Conservation (phyloP, 2,888 invertebrate species). For the Bellardia pandia region DNA sequence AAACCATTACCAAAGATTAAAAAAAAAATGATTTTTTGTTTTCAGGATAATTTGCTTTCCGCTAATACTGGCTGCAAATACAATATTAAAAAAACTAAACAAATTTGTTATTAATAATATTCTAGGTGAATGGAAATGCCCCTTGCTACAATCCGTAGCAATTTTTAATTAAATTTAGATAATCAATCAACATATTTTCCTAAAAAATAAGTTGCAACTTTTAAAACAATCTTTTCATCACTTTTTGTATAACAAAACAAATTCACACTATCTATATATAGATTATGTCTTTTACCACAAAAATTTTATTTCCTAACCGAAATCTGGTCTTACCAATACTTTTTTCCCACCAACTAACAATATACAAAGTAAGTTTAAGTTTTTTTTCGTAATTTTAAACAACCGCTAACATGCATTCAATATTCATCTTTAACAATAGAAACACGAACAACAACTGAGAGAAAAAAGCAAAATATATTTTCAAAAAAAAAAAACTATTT, state of each 20-base stretch:
- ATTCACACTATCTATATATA: neutral
- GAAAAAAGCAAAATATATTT: neutral
- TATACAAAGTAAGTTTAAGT: slow-evolving; percentile 49
- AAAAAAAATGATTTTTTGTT: too few species aligned
- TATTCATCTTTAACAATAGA: slow-evolving; percentile 56
- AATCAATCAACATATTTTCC: too few species aligned
- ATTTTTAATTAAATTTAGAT: too few species aligned
- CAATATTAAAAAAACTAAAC: too few species aligned
- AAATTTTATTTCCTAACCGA: neutral
- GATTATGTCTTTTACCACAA: neutral
- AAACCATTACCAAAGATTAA: too few species aligned
- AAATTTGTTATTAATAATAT: too few species aligned
- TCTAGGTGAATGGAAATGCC: too few species aligned
- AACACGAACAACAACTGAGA: slow-evolving; percentile 2
- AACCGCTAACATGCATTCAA: slow-evolving; percentile 68
- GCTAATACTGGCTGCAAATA: too few species aligned
- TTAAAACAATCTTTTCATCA: neutral
- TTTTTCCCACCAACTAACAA: neutral
- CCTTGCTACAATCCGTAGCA: too few species aligned
- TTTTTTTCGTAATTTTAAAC: slow-evolving; percentile 53
- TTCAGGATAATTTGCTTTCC: too few species aligned
- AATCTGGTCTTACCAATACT: slow-evolving; percentile 47
- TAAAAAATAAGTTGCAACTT: too few species aligned
- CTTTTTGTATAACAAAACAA: neutral
- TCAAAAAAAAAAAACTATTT: neutral